Base-by-base conservation (phyloP, 2,113 vertebrate species). In the Mionectes macconnelli region DNA sequence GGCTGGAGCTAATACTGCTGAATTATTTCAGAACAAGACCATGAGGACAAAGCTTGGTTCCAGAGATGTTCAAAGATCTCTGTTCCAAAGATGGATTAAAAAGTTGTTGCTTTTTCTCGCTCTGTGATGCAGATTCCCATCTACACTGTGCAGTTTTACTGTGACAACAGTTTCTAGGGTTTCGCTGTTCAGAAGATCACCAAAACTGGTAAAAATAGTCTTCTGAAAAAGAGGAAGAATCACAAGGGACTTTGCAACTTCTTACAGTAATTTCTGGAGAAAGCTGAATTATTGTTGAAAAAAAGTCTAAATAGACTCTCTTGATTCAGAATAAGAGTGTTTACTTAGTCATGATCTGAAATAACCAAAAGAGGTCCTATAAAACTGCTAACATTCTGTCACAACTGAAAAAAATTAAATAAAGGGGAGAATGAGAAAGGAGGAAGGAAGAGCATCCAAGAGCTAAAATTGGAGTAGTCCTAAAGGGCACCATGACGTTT, bases 141-240 rank as follows among this genome's bases (percentile, higher is more conserved):
- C 59, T 42, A 69, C 12, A 14, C n/a, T 20, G 35, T 80, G 75
- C 72, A 59, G 50, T 74, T 93, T 52, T 73, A 57, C 85, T 90
- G 67, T 8, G 7, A 57, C 59, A 69, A 66, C 72, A 57, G 50
- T 94, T 90, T 97, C 78, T 63, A 90, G 70, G 75, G 75, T 69
- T 85, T 93, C 52, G 28, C 39, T 63, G 42, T 73, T 90, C 45
- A 52, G 68, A 77, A 49, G 68, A 77, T 93, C 55, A 90, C 67
- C 63, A 95, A 75, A 95, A 68, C 40, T 1, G 15, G 3, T 70
- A 86, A 93, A 95, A 94, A 93, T 39, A 86, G 47, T 68, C 23
- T 72, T 59, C 53, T 88, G 63, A 35, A 87, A 96, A 87, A 87
- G 31, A 60, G 84, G 87, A 87, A 90, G 87, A 83, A 69, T 60